These are phyloP conservation scores for Dendrophyllia cribrosa DNA, from an alignment of 64 coral and sea anemone species.

Conservation along the genomic window DNA sequence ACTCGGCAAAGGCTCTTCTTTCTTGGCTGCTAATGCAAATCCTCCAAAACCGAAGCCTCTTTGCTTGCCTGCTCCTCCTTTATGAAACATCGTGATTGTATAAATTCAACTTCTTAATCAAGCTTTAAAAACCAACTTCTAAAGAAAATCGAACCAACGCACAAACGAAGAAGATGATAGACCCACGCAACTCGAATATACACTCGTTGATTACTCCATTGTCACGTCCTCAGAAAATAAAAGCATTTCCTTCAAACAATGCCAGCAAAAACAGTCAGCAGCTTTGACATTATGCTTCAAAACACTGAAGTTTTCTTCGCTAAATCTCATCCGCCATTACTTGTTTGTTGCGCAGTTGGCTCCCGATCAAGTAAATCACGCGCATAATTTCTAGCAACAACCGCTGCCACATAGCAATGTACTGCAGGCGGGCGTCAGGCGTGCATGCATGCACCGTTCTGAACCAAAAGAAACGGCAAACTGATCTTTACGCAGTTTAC, in stretches of 20 bases:
- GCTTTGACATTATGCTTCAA: not conserved
- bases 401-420: not conserved
- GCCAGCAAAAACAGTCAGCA: not conserved
- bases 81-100: slow-evolving; percentile 57
- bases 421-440: no score
- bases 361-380: not conserved
- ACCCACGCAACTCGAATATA: not conserved
- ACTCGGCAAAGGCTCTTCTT: slow-evolving; percentile 43
- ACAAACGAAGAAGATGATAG: not conserved
- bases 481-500: no score
- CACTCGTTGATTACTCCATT: not conserved
- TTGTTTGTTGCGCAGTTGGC: not conserved
- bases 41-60: slow-evolving; percentile 87
- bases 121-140: not conserved
- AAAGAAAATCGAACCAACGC: not conserved
- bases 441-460: no score
- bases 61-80: slow-evolving; percentile 64
- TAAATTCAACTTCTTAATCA: not conserved
- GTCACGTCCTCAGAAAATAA: not conserved
- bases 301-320: not conserved
- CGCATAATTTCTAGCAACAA: not conserved
- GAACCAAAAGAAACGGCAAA: no score
- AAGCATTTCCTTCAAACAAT: not conserved
- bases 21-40: slow-evolving; percentile 76
- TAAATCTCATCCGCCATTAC: slow-evolving; percentile 18